Evolutionary conservation across 2,888 invertebrate species (phyloP), one percentile per base, ranked within the genome.

Genomic region (Phania funesta): DNA sequence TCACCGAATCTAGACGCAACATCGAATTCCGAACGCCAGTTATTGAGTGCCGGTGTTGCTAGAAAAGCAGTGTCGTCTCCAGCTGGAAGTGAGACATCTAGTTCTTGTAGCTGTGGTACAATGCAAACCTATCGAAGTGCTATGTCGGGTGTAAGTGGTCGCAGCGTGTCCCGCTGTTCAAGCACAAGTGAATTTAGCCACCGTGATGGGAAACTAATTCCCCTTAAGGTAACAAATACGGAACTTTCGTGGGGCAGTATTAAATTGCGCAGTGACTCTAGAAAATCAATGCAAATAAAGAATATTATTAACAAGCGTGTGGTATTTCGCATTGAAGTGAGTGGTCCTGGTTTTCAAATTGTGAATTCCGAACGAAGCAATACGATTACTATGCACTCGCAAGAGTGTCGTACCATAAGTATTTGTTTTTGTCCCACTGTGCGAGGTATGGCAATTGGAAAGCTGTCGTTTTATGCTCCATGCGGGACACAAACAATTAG

Each of bases 241-340:
- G 92, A 93, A 82, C 85, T 94, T 6, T 92, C 93, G 16, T 94
- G 94, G 94, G 93, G 93, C 29, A 93, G 93, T 85, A 88, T 93
- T 2, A 93, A 92, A 86, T 87, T 92, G 9, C 92, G 93, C 32
- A 93, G 92, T 81, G 91, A 90, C 18, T 91, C 91, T 0, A 90
- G 90, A 0, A 93, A 93, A 84, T 92, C 92, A 52, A 92, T 94
- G 86, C 91, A 92, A 24, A 77, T 90, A 6, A 92, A 93, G 77
- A 94, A 94, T 85, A 92, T 91, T 9, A 92, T 93, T 9, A 89
- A 91, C 41, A 93, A 92, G 84, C 92, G 93, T 60, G 89, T 94
- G 6, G 91, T 92, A n/a, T 87, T 94, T 18, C 92, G 93, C 64
- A 90, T 92, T 24, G 89, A 90, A 38, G 91, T 93, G 3, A 90